These are phyloP conservation scores for Cinara cedri DNA, from an alignment of 2,888 invertebrate species.

Conservation along the genomic window DNA sequence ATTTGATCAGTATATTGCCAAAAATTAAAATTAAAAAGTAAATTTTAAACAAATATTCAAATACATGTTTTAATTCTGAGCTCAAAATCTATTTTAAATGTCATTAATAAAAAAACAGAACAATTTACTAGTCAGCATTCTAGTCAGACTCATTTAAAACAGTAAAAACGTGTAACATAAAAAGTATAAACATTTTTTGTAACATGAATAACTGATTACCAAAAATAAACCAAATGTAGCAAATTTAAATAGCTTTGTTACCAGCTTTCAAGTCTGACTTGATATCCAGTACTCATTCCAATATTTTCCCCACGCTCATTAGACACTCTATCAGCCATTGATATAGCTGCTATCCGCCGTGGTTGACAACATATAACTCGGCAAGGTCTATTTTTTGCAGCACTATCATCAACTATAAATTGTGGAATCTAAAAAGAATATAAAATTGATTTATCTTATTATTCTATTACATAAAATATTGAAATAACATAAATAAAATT, in stretches of 20 bases:
- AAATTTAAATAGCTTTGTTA: slow-evolving; percentile 60
- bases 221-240: no score
- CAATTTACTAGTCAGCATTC: no score
- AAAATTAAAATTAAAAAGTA: no score
- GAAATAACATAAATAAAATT: not conserved
- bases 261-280: slow-evolving; percentile 76
- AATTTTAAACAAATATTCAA: no score
- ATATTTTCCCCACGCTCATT: slow-evolving; percentile 69
- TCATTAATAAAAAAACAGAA: no score
- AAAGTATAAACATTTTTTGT: no score
- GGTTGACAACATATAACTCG: slow-evolving; percentile 94
- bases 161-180: no score
- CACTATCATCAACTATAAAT: slow-evolving; percentile 79
- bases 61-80: no score
- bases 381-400: slow-evolving; percentile 69
- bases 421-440: slow-evolving; percentile 75
- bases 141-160: no score
- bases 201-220: no score
- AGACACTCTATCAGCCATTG: slow-evolving; percentile 84
- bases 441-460: not conserved
- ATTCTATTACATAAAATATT: not conserved
- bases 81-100: no score
- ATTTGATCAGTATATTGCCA: no score
- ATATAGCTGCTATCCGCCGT: slow-evolving; percentile 85
- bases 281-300: slow-evolving; percentile 70